Percentiles rank a stretch among this genome's conserved stretches.
Conservation (phyloP, 2,888 invertebrate species). For the Cremastinae sp. region DNA sequence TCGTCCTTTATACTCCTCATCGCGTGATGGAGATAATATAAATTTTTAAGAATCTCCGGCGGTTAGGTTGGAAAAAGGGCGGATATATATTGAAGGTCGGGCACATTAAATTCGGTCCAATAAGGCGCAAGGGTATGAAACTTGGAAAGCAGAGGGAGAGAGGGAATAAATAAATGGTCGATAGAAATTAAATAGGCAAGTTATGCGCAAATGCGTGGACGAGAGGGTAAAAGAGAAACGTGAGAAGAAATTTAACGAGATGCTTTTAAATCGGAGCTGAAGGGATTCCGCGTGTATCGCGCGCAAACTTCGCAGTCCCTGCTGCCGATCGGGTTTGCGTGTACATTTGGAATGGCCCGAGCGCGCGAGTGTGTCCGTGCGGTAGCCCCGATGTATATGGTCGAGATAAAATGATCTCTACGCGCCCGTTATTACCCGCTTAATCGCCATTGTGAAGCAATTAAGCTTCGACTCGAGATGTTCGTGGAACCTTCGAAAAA, state of each 20-base stretch:
- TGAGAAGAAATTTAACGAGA: slow-evolving; percentile 69
- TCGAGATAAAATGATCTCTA: slow-evolving; percentile 58
- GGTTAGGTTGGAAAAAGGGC: too few species aligned
- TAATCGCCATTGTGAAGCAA: slow-evolving; percentile 62
- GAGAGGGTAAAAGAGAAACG: slow-evolving; percentile 62
- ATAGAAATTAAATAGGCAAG: slow-evolving; percentile 42
- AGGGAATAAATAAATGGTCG: slow-evolving; percentile 17
- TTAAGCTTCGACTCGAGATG: slow-evolving; percentile 58
- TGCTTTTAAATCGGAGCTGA: slow-evolving; percentile 66
- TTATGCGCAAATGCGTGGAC: slow-evolving; percentile 41
- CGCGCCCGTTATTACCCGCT: slow-evolving; percentile 54
- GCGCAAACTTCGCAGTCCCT: slow-evolving; percentile 11
- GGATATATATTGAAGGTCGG: neutral
- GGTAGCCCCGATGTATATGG: slow-evolving; percentile 22
- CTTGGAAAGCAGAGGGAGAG: neutral
- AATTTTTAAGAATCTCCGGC: too few species aligned
- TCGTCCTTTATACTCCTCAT: too few species aligned
- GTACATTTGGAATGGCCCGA: neutral
- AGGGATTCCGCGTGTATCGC: slow-evolving; percentile 35
- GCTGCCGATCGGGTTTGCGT: neutral
- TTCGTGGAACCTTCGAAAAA: slow-evolving; percentile 29
- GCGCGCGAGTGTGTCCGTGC: slow-evolving; percentile 2
- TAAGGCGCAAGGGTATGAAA: too few species aligned
- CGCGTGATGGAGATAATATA: too few species aligned
- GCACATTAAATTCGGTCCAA: neutral